Conservation (phyloP, 2,888 invertebrate species). For the Bhutanitis thaidina region DNA sequence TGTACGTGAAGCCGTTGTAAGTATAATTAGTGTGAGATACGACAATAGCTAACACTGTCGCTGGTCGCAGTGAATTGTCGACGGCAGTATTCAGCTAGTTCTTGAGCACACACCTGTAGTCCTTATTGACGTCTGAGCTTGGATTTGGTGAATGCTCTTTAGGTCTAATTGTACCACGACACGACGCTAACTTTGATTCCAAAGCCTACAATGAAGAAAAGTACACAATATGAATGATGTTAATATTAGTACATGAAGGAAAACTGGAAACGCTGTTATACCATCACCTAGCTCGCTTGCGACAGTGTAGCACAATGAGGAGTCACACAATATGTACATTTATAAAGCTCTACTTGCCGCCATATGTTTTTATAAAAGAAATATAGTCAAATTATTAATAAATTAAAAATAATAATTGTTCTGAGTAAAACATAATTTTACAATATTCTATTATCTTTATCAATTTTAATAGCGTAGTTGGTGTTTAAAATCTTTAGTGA, state of each 20-base stretch:
- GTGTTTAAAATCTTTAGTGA: too few species aligned
- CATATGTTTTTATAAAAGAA: too few species aligned
- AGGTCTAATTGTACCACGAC: slow-evolving; percentile 80
- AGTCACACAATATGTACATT: background rate
- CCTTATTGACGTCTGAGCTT: slow-evolving; percentile 74
- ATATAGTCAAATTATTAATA: too few species aligned
- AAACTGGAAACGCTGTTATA: slow-evolving; percentile 28
- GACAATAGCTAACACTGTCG: slow-evolving; percentile 14
- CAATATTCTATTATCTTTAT: too few species aligned
- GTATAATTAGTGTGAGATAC: slow-evolving; percentile 3
- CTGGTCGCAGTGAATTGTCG: slow-evolving; percentile 25
- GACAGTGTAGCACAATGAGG: background rate
- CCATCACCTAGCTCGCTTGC: slow-evolving; percentile 24
- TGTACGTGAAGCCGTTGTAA: slow-evolving; percentile 27
- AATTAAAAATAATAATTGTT: too few species aligned
- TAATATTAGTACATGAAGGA: slow-evolving; percentile 67
- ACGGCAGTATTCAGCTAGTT: slow-evolving; percentile 45
- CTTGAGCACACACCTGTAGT: slow-evolving; percentile 80
- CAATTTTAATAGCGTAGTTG: too few species aligned
- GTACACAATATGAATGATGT: slow-evolving; percentile 71
- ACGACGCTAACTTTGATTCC: slow-evolving; percentile 85
- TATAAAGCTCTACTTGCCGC: background rate
- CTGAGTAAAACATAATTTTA: too few species aligned
- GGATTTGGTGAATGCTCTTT: slow-evolving; percentile 76
- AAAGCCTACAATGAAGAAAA: slow-evolving; percentile 82